phyloP scores from a whole-genome alignment of 1,140 invertebrate species.

The Pogonomyrmex barbatus region DNA sequence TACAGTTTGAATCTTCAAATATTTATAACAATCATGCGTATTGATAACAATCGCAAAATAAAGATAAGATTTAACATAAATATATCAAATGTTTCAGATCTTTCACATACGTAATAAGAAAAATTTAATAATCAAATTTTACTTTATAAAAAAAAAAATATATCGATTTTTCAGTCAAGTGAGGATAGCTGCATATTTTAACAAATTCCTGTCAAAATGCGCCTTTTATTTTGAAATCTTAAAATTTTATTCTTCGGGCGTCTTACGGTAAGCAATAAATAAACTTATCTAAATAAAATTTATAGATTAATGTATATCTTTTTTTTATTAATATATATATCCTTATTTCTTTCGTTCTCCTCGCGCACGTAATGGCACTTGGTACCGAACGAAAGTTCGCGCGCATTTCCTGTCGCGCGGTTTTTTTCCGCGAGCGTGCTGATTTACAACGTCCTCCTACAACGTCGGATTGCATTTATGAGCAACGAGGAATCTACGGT shows the following conservation, averaged over 20 bases:
- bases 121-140: background rate
- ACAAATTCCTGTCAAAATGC: background rate
- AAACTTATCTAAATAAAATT: background rate
- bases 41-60: background rate
- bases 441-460: conserved; percentile 63
- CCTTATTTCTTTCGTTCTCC: background rate
- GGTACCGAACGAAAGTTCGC: background rate
- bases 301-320: background rate
- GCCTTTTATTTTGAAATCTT: background rate
- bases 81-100: background rate
- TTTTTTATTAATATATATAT: background rate
- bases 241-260: background rate
- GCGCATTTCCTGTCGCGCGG: background rate
- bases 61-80: background rate
- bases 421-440: conserved; percentile 51
- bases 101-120: background rate
- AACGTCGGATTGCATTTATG: conserved; percentile 57
- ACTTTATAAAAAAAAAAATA: background rate
- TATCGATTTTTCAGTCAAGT: background rate
- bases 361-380: background rate
- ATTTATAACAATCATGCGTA: background rate
- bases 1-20: background rate
- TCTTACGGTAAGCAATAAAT: background rate
- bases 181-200: background rate
- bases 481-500: conserved; percentile 22